These are phyloP conservation scores for Leptothorax acervorum DNA, from an alignment of 2,888 invertebrate genomes.

Conservation along the genomic window DNA sequence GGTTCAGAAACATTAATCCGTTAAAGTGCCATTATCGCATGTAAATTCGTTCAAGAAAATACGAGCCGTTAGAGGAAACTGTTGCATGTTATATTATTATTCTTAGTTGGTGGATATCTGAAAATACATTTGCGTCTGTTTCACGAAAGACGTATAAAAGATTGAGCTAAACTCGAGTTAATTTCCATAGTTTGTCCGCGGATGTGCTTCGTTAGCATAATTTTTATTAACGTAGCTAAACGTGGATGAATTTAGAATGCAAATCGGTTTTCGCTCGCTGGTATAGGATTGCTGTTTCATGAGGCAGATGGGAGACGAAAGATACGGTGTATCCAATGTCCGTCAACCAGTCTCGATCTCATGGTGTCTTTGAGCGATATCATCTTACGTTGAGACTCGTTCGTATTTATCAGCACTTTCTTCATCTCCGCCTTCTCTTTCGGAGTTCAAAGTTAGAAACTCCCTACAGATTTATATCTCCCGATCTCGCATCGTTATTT, in stretches of 20 bases:
- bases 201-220: conserved; percentile 24
- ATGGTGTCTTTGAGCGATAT: conserved; percentile 48
- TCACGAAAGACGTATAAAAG: not conserved
- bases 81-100: not conserved
- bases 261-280: conserved; percentile 24
- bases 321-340: conserved; percentile 57
- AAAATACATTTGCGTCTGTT: not conserved
- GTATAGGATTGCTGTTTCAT: conserved; percentile 30
- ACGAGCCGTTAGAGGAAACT: not conserved
- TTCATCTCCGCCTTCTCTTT: conserved; percentile 41
- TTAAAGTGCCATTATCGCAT: conserved; percentile 2
- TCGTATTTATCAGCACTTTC: conserved; percentile 39
- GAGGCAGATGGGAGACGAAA: conserved; percentile 37
- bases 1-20: conserved; percentile 12
- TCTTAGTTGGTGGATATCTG: not conserved
- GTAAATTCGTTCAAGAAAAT: not conserved
- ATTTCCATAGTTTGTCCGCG: not conserved
- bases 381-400: conserved; percentile 42
- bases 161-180: not conserved
- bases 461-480: conserved; percentile 40
- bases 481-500: conserved; percentile 4
- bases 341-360: conserved; percentile 42
- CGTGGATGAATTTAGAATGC: conserved; percentile 10
- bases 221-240: conserved; percentile 10
- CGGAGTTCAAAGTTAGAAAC: conserved; percentile 49